Conservation (phyloP, 2,113 vertebrate genomes). For the Scomber colias region DNA sequence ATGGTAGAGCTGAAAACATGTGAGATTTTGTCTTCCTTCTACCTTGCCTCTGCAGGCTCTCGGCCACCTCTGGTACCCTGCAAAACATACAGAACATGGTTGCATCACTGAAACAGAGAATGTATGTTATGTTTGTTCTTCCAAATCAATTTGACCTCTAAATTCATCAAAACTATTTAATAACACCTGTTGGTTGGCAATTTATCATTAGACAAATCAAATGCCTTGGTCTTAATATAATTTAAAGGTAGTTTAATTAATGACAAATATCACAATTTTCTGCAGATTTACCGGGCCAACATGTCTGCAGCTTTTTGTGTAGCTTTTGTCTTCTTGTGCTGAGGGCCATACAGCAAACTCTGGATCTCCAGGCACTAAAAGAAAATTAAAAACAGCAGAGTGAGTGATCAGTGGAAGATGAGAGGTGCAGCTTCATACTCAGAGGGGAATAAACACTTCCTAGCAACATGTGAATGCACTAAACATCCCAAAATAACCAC, state of each 20-base stretch:
- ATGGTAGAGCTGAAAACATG: slow-evolving; percentile 41
- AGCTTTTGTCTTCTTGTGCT: slow-evolving; percentile 81
- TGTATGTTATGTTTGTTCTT: background rate
- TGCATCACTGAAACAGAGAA: slow-evolving; percentile 21
- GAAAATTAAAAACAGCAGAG: slow-evolving; percentile 17
- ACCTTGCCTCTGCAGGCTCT: slow-evolving; percentile 48
- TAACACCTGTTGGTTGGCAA: background rate
- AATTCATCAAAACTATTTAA: background rate
- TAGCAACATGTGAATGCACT: slow-evolving; percentile 69
- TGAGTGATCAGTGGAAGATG: slow-evolving; percentile 51
- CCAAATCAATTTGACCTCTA: background rate
- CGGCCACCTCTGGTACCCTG: slow-evolving; percentile 73
- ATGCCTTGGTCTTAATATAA: background rate
- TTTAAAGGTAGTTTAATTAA: background rate
- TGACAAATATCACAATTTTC: background rate
- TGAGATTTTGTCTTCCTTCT: slow-evolving; percentile 62
- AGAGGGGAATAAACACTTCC: slow-evolving; percentile 62
- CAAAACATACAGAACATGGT: slow-evolving; percentile 10
- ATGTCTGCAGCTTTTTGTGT: slow-evolving; percentile 80
- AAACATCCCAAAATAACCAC: slow-evolving; percentile 81
- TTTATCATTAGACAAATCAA: background rate
- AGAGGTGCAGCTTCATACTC: slow-evolving; percentile 45
- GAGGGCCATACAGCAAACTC: slow-evolving; percentile 75
- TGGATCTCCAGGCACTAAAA: slow-evolving; percentile 84
- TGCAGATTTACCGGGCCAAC: slow-evolving; percentile 80